Conservation (phyloP, 2,113 vertebrate species). For the Chrysochloris asiatica region DNA sequence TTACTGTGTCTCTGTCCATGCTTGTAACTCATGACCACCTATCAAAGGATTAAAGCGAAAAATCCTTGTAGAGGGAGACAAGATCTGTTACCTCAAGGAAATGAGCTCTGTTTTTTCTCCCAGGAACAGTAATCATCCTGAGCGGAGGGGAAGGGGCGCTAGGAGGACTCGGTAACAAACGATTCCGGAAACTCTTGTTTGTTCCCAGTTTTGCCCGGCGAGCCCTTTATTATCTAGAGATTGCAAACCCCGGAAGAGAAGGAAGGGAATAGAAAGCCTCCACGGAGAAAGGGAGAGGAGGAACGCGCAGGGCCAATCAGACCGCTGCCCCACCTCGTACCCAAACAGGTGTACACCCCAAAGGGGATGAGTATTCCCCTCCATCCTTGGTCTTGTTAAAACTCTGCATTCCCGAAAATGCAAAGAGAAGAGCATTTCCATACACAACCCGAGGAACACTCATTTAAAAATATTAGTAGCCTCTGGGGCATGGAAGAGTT, state of each 20-base stretch:
- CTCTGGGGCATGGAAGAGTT: background rate
- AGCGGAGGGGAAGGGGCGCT: too few species aligned
- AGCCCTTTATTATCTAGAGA: slow-evolving; percentile 68
- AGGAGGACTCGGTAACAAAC: background rate
- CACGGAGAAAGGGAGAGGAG: background rate
- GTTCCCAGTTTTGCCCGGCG: slow-evolving; percentile 1
- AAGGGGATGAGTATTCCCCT: background rate
- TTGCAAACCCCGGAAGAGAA: background rate
- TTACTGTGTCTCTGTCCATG: background rate
- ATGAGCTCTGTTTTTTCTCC: background rate
- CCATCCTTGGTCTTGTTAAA: background rate
- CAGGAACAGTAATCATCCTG: background rate
- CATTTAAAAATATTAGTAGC: slow-evolving; percentile 12
- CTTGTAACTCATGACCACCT: background rate
- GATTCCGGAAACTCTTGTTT: slow-evolving; percentile 1
- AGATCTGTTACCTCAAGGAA: background rate
- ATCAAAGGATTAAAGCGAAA: slow-evolving; percentile 26
- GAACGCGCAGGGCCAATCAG: background rate
- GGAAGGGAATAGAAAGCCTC: background rate
- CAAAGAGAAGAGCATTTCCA: background rate
- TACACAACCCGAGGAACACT: background rate
- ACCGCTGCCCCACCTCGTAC: background rate
- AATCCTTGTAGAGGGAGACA: background rate
- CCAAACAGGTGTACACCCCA: background rate
- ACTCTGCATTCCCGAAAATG: background rate